Percentiles rank a stretch among this genome's conserved stretches.
Evolutionary conservation across 2,888 invertebrate species (phyloP).

Genomic region (Melanophora roralis): DNA sequence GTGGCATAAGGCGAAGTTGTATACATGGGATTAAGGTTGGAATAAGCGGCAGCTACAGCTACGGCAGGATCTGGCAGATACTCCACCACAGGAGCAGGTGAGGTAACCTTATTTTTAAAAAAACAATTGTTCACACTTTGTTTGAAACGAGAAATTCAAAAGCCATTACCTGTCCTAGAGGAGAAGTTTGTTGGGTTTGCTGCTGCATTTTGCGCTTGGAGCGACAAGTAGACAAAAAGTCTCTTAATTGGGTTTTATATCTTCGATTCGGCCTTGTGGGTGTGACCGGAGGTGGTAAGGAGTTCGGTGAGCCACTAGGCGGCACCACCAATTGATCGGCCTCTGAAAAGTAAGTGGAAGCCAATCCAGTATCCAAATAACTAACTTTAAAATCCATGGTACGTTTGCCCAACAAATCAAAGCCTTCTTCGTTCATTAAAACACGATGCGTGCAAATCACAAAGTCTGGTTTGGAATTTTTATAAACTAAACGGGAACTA

Average conservation of each 20-base stretch:
- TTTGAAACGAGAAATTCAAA: neutral
- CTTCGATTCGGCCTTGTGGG: slow-evolving; percentile 90
- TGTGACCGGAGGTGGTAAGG: slow-evolving; percentile 81
- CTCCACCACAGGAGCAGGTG: slow-evolving; percentile 76
- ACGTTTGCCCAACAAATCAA: slow-evolving; percentile 96
- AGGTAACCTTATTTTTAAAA: slow-evolving; percentile 66
- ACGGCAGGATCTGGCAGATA: slow-evolving; percentile 79
- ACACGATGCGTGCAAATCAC: slow-evolving; percentile 99
- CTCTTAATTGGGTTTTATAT: slow-evolving; percentile 95
- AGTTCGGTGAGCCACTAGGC: slow-evolving; percentile 79
- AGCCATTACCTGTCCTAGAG: slow-evolving; percentile 76
- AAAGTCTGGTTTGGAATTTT: slow-evolving; percentile 99
- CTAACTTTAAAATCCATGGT: slow-evolving; percentile 99
- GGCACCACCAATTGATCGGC: slow-evolving; percentile 85
- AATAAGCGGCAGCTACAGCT: slow-evolving; percentile 87
- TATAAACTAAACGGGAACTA: slow-evolving; percentile 96
- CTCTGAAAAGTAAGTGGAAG: slow-evolving; percentile 93
- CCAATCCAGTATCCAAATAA: slow-evolving; percentile 95
- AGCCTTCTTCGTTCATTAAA: slow-evolving; percentile 99
- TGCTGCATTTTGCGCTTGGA: slow-evolving; percentile 84
- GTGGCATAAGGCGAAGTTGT: slow-evolving; percentile 86
- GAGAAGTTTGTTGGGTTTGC: slow-evolving; percentile 75
- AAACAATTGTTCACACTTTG: neutral
- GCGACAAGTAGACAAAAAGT: slow-evolving; percentile 94
- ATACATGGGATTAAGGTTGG: slow-evolving; percentile 87